These are phyloP conservation scores for Pandion haliaetus DNA, from an alignment of 2,113 vertebrate genomes.

Conservation along the genomic window DNA sequence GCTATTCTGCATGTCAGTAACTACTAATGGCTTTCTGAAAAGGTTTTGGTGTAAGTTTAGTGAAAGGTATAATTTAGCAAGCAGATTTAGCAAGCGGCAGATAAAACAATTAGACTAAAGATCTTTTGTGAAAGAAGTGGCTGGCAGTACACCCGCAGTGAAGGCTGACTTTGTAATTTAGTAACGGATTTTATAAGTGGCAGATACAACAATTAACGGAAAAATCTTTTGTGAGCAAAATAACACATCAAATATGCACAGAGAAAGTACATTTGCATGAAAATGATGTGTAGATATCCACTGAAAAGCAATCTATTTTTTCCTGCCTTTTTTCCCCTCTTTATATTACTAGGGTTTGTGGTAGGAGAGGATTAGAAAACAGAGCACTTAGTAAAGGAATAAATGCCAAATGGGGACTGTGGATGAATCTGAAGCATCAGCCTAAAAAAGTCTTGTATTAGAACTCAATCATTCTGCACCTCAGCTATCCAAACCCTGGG, in stretches of 20 bases:
- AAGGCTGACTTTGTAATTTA: slow-evolving; percentile 71
- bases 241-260: slow-evolving; percentile 36
- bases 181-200: slow-evolving; percentile 68
- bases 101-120: slow-evolving; percentile 74
- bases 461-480: background rate
- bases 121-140: slow-evolving; percentile 61
- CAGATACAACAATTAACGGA: slow-evolving; percentile 66
- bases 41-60: slow-evolving; percentile 60
- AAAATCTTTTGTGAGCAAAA: slow-evolving; percentile 66
- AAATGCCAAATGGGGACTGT: background rate
- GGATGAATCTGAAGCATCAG: background rate
- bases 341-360: background rate
- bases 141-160: slow-evolving; percentile 2
- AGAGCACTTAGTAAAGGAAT: background rate
- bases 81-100: slow-evolving; percentile 68
- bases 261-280: slow-evolving; percentile 42
- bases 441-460: background rate
- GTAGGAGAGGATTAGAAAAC: background rate
- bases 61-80: slow-evolving; percentile 74
- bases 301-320: slow-evolving; percentile 21
- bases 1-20: slow-evolving; percentile 29
- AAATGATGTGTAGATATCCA: slow-evolving; percentile 16
- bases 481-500: background rate
- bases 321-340: background rate
- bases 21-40: slow-evolving; percentile 65